Conservation (phyloP, 2,888 invertebrate genomes). For the Cosmorhoe ocellata region DNA sequence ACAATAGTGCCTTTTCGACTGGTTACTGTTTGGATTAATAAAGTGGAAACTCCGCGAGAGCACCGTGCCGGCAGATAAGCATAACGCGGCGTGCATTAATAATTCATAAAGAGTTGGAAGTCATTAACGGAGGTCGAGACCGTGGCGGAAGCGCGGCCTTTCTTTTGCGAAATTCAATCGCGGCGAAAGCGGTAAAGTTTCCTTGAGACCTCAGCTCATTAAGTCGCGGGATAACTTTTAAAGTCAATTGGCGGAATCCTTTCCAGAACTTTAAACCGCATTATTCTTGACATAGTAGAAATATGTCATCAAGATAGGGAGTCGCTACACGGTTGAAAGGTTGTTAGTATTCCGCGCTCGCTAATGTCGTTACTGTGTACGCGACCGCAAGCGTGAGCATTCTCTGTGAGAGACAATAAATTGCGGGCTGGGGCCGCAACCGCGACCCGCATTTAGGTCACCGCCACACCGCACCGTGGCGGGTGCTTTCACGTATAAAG, state of each 20-base stretch:
- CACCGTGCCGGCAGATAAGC: conserved; percentile 56
- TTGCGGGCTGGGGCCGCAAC: conserved; percentile 55
- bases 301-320: conserved; percentile 26
- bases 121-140: conserved; percentile 70
- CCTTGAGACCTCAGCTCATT: conserved; percentile 34
- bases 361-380: conserved; percentile 38
- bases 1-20: conserved; percentile 66
- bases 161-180: conserved; percentile 45
- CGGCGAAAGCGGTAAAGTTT: conserved; percentile 49
- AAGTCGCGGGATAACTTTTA: conserved; percentile 35
- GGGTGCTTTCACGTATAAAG: conserved; percentile 27
- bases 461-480: conserved; percentile 34
- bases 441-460: conserved; percentile 64
- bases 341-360: conserved; percentile 33
- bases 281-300: conserved; percentile 30
- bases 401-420: conserved; percentile 65
- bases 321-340: conserved; percentile 18
- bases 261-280: conserved; percentile 25
- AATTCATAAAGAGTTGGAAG: conserved; percentile 72
- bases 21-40: conserved; percentile 70
- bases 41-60: conserved; percentile 65
- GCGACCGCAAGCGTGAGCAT: conserved; percentile 50
- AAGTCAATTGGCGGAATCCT: conserved; percentile 33
- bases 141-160: conserved; percentile 54
- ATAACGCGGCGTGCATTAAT: conserved; percentile 67